Conservation (phyloP, 1,140 invertebrate genomes). For the Lucilia sericata region DNA sequence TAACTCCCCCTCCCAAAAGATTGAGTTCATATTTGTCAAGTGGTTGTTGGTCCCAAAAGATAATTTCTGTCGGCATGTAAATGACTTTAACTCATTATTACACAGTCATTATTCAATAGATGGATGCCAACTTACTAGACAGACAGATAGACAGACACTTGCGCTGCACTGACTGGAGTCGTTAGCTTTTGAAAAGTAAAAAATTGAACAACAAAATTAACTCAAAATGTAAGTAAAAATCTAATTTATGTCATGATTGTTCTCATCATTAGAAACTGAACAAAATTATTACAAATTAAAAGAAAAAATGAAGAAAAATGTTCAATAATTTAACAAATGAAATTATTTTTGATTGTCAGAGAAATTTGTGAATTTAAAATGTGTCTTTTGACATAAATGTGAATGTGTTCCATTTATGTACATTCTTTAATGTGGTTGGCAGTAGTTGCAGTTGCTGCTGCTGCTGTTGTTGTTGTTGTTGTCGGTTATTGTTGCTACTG, state of each 20-base stretch:
- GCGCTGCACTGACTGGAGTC: neutral
- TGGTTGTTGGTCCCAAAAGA: neutral
- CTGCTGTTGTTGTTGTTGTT: neutral
- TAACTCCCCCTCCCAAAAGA: neutral
- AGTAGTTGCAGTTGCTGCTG: neutral
- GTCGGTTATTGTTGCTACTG: conserved; percentile 8
- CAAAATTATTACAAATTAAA: neutral
- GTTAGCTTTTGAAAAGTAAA: neutral
- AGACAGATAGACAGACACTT: neutral
- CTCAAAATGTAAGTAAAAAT: neutral
- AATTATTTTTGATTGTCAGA: neutral
- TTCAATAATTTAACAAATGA: conserved; percentile 4
- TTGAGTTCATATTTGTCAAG: neutral
- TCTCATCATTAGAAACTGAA: conserved; percentile 20
- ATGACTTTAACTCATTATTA: conserved; percentile 19
- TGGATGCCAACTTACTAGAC: neutral
- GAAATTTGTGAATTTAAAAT: neutral
- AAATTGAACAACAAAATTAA: neutral
- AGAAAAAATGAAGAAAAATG: neutral
- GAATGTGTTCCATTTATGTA: too few relatives aligned
- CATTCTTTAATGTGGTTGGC: too few relatives aligned
- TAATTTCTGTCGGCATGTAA: conserved; percentile 7
- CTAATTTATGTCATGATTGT: conserved; percentile 31
- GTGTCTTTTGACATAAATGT: neutral
- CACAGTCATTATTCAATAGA: conserved; percentile 32